phyloP scores from a whole-genome alignment of 2,888 invertebrate species.

The Pycnomerus fuliginosus region DNA sequence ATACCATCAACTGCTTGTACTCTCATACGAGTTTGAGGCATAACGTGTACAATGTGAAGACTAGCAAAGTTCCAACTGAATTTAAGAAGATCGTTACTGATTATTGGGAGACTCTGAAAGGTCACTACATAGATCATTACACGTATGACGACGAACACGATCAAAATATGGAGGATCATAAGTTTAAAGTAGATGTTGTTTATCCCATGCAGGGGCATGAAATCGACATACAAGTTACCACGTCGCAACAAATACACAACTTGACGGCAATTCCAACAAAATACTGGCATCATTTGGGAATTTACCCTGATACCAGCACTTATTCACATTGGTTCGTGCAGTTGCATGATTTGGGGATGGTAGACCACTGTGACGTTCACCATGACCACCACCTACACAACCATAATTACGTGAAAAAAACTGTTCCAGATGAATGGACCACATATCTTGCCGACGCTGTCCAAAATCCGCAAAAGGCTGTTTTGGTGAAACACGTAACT shows the following conservation, averaged over 20 bases:
- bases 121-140: conserved; percentile 20
- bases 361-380: conserved; percentile 39
- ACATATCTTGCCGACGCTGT: conserved; percentile 41
- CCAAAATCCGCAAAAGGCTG: conserved; percentile 36
- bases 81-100: conserved; percentile 23
- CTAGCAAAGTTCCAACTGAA: conserved; percentile 39
- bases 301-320: conserved; percentile 7
- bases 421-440: conserved; percentile 43
- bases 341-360: conserved; percentile 33
- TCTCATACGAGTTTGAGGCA: conserved; percentile 34
- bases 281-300: conserved; percentile 16
- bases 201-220: conserved; percentile 35
- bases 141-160: conserved; percentile 18
- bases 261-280: conserved; percentile 32
- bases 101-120: conserved; percentile 26
- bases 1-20: conserved; percentile 25
- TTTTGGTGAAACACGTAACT: conserved; percentile 43
- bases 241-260: conserved; percentile 36
- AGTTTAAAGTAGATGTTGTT: conserved; percentile 31
- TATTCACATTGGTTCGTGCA: conserved; percentile 32
- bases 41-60: conserved; percentile 40
- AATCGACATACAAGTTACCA: conserved; percentile 37
- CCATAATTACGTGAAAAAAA: conserved; percentile 32
- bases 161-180: conserved; percentile 32
- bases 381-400: conserved; percentile 30